Base-by-base conservation (phyloP, 2,888 invertebrate species). In the Pollenia angustigena region DNA sequence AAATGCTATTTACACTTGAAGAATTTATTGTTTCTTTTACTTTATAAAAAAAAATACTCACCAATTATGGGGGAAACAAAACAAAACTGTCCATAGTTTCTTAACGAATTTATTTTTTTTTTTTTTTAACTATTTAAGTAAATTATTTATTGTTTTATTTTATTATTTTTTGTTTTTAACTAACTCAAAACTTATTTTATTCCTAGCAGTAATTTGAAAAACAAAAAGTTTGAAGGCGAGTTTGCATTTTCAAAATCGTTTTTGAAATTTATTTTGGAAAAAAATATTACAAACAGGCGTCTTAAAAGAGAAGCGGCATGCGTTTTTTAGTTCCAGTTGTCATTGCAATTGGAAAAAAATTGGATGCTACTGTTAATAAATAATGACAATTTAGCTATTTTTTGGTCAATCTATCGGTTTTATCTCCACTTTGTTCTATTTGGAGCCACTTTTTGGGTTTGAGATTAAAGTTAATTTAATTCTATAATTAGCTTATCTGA, bases 31-130 rank as follows among this genome's bases (percentile, higher is more conserved):
- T 54, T 48, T 50, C 54, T 76, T 78, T 54, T 69, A 84, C 60
- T 85, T 87, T 66, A 85, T 40, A 42, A n/a, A 66, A 84, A 85
- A 66, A 71, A 69, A 80, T 85, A 83, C 69, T 82, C 72, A 85
- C 14, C 18, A 82, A 69, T 40, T 72, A 80, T 50, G 52, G 52
- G n/a, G 50, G 44, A 85, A 66, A 62, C 32, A 32, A 58, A 42
- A 62, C 23, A 69, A 74, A 81, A 64, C 84, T 87, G 56, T 81
- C 76, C 69, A 64, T 81, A 62, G 56, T 78, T 84, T 84, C 68
- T 62, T 56, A 74, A 87, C 87, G 87, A 87, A 87, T 87, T 87
- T 87, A 87, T 87, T 75, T 60, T 32, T 32, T 32, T 75, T 60
- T 2, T 23, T 23, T 23, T 23, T 23, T 83, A 66, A 54, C 66